These are phyloP conservation scores for Sebastes minor DNA, from an alignment of 2,797 vertebrate species.

Conservation along the genomic window DNA sequence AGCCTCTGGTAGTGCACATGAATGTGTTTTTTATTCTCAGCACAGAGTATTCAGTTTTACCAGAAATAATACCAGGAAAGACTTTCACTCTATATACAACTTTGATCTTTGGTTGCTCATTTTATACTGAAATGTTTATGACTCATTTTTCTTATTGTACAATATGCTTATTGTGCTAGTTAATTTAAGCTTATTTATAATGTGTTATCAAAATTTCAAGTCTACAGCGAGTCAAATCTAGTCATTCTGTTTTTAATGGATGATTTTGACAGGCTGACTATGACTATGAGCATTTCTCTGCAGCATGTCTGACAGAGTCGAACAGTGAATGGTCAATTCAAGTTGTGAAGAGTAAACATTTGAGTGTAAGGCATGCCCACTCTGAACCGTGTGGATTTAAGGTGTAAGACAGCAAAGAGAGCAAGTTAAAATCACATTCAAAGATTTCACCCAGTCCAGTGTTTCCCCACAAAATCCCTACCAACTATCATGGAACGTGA, in stretches of 20 bases:
- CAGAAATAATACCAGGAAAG: not conserved
- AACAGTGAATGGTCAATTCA: not conserved
- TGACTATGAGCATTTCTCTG: not conserved
- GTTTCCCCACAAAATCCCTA: not conserved
- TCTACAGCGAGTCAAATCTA: not conserved
- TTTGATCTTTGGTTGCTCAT: not conserved
- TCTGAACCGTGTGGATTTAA: not conserved
- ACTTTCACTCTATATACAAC: not conserved
- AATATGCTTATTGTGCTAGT: not conserved
- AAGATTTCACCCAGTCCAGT: not conserved
- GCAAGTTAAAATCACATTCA: not conserved
- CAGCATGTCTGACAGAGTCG: too few relatives aligned
- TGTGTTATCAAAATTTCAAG: not conserved
- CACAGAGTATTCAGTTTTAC: not conserved
- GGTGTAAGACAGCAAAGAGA: not conserved
- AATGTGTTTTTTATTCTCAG: not conserved
- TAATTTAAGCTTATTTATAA: not conserved
- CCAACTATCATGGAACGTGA: not conserved
- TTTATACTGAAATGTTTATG: not conserved
- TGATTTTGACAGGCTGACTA: not conserved
- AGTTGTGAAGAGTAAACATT: not conserved
- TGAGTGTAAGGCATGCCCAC: not conserved
- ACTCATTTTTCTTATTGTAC: not conserved
- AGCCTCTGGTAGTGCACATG: slow-evolving; percentile 2
- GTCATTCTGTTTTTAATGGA: not conserved